Base-by-base conservation (phyloP, 2,888 invertebrate genomes). In the Resseliella maxima region DNA sequence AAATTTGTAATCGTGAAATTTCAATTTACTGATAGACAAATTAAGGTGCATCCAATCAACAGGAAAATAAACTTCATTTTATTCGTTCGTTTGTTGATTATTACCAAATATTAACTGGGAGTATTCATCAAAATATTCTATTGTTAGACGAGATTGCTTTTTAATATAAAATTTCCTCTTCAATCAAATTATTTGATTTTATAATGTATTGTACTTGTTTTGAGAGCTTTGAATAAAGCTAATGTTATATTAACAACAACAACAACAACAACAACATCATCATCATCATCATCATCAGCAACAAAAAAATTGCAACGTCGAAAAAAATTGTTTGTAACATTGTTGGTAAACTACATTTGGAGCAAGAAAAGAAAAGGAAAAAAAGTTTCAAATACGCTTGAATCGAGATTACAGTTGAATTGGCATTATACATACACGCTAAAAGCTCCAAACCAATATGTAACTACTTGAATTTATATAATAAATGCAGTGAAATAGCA, bases 91-190 rank as follows among this genome's bases (percentile, higher is more conserved):
- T 15, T 2, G 12, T 2, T 24, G 24, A 59, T 10, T 59, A 2
- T 59, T 59, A n/a, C n/a, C n/a, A 59, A 59, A 59, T 59, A 59
- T 24, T 3, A n/a, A 59, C 59, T 59, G 24, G 59, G 24, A 1
- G 59, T 59, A 8, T 59, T 59, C 59, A 59, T 24, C 24, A n/a
- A 59, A 59, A 59, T 24, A 59, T 59, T 15, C 59, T 24, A 59
- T 59, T 59, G 59, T 59, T 24, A n/a, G 59, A 24, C 15, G 59
- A 59, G 24, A 59, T 59, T 59, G 59, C 59, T 6, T 59, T 59
- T 59, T 59, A 59, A 24, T 24, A 59, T 10, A 15, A 59, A 24
- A 24, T 59, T 24, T 59, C 24, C 59, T 59, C 6, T n/a, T 59
- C 24, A 59, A 59, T 59, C 10, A 24, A 59, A 6, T 59, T 24